These are phyloP conservation scores for Clostera curtula DNA, from an alignment of 2,888 invertebrate genomes.

Conservation along the genomic window DNA sequence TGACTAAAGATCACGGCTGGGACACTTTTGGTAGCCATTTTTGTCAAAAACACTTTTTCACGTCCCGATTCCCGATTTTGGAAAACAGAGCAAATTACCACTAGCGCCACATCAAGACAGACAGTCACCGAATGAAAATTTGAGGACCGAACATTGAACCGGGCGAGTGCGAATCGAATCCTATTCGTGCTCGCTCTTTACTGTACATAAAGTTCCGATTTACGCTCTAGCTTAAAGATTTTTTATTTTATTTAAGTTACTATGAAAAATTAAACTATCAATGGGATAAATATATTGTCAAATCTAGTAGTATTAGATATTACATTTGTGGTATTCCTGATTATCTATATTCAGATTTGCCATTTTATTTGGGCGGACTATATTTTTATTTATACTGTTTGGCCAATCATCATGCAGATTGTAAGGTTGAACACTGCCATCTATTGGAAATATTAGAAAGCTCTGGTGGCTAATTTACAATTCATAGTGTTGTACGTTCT, in stretches of 20 bases:
- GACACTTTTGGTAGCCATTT: constrained; percentile 64
- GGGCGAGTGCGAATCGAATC: constrained; percentile 25
- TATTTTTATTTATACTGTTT: constrained; percentile 23
- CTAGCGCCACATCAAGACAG: constrained; percentile 53
- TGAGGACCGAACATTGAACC: constrained; percentile 52
- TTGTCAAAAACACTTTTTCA: constrained; percentile 61
- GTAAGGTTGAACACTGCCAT: constrained; percentile 28
- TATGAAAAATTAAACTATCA: no score
- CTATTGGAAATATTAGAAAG: constrained; percentile 21
- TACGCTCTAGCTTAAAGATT: constrained; percentile 15
- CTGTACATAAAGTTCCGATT: constrained; percentile 2
- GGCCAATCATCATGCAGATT: constrained; percentile 34
- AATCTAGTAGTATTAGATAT: no score
- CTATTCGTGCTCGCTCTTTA: constrained; percentile 18
- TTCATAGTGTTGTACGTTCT: no score
- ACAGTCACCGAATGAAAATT: constrained; percentile 49
- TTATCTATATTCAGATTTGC: constrained; percentile 40
- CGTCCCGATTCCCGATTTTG: constrained; percentile 58
- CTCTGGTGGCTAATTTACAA: no score
- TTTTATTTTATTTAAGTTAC: no score
- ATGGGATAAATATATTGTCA: no score
- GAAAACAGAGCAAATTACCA: constrained; percentile 57
- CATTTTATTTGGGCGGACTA: constrained; percentile 44
- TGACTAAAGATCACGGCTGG: constrained; percentile 48
- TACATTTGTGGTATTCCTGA: constrained; percentile 36